Percentiles rank a stretch among this genome's conserved stretches.
Conservation (phyloP, 2,888 invertebrate species). For the Torymus tubicola region DNA sequence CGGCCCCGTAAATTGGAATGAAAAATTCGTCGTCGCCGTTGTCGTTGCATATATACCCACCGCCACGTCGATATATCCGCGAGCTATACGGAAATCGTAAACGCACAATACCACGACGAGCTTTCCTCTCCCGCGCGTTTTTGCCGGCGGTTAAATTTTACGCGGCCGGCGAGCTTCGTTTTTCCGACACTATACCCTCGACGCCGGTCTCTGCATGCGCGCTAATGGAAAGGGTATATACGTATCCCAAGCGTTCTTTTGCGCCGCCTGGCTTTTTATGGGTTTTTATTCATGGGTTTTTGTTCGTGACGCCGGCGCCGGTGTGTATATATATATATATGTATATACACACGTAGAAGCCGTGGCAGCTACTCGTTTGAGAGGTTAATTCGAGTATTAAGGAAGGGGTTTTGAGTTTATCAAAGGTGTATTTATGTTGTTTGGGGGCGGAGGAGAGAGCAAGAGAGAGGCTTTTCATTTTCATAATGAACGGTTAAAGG, state of each 20-base stretch:
- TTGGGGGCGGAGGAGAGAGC: too few species aligned
- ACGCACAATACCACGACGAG: neutral
- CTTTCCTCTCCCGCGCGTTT: neutral
- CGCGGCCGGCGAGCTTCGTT: neutral
- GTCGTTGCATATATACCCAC: too few species aligned
- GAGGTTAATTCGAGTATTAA: constrained; percentile 2
- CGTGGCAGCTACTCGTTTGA: neutral
- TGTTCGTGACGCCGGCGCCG: too few species aligned
- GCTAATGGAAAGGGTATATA: too few species aligned
- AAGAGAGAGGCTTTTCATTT: constrained; percentile 4
- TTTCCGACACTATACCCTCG: neutral
- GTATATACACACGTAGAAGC: too few species aligned
- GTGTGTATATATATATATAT: too few species aligned
- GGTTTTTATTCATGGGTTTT: too few species aligned
- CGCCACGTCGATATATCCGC: neutral
- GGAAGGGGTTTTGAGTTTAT: constrained; percentile 11
- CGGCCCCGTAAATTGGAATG: constrained; percentile 74
- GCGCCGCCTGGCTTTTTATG: too few species aligned
- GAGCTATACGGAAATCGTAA: constrained; percentile 23
- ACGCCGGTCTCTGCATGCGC: too few species aligned
- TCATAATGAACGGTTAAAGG: constrained; percentile 15
- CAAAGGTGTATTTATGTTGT: constrained; percentile 12
- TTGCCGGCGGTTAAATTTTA: constrained; percentile 14
- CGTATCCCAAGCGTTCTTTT: too few species aligned
- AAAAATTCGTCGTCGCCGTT: constrained; percentile 65